These are phyloP conservation scores for Apodemia mormo DNA, from an alignment of 2,888 invertebrate species.

Conservation along the genomic window DNA sequence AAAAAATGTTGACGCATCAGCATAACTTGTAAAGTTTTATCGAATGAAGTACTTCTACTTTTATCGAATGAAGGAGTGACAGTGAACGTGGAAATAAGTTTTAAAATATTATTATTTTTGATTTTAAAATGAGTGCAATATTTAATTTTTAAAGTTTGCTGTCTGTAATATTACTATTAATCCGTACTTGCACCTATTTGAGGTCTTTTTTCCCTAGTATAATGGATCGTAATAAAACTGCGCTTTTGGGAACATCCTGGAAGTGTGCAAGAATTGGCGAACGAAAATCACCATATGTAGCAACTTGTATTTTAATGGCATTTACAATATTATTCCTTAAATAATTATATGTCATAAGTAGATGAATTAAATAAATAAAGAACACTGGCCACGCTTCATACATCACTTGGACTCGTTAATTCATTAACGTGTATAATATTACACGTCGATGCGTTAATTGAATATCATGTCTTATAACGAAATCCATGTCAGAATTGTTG, in stretches of 20 bases:
- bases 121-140: slow-evolving; percentile 90
- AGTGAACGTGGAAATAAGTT: too few species aligned
- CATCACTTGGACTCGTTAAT: too few species aligned
- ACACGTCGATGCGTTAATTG: too few species aligned
- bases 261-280: slow-evolving; percentile 99
- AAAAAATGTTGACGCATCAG: too few species aligned
- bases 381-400: too few species aligned
- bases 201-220: slow-evolving; percentile 94
- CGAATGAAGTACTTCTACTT: too few species aligned
- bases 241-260: slow-evolving; percentile 98
- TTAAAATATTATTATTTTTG: too few species aligned
- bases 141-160: slow-evolving; percentile 99
- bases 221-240: slow-evolving; percentile 96
- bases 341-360: slow-evolving; percentile 32
- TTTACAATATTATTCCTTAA: slow-evolving; percentile 92
- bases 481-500: too few species aligned
- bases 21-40: too few species aligned
- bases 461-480: too few species aligned
- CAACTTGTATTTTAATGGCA: slow-evolving; percentile 94
- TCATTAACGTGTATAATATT: too few species aligned
- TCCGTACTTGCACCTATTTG: slow-evolving; percentile 98
- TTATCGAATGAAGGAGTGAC: too few species aligned
- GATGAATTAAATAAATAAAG: background rate
- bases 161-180: slow-evolving; percentile 95
- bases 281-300: slow-evolving; percentile 97